Conservation (phyloP, 2,888 invertebrate species). For the Torymus texanus region DNA sequence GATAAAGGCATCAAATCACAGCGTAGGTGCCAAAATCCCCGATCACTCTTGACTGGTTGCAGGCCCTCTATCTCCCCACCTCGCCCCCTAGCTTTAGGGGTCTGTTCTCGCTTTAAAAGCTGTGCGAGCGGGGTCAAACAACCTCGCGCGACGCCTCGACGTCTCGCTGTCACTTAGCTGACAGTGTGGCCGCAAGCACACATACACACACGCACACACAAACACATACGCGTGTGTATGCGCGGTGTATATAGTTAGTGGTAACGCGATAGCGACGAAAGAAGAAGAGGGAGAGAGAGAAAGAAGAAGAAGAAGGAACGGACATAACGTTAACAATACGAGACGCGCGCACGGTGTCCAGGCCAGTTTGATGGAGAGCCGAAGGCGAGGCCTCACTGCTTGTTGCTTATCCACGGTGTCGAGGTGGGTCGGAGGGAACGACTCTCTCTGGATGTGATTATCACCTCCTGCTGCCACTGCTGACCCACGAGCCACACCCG, state of each 20-base stretch:
- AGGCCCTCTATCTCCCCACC: background rate
- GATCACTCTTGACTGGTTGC: too few relatives aligned
- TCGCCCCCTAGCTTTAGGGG: background rate
- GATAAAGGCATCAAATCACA: too few relatives aligned
- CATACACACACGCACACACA: too few relatives aligned
- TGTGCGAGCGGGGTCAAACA: slow-evolving; percentile 35
- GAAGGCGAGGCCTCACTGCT: slow-evolving; percentile 61
- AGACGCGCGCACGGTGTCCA: slow-evolving; percentile 57
- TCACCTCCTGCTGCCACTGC: background rate
- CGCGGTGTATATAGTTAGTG: too few relatives aligned
- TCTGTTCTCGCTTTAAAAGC: slow-evolving; percentile 10
- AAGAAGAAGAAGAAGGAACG: too few relatives aligned
- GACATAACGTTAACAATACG: slow-evolving; percentile 54
- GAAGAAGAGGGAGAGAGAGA: too few relatives aligned
- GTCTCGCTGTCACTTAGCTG: background rate
- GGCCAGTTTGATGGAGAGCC: slow-evolving; percentile 49
- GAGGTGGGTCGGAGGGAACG: slow-evolving; percentile 64
- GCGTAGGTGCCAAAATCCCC: too few relatives aligned
- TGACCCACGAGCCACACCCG: background rate
- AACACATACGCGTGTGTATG: too few relatives aligned
- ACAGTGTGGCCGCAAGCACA: too few relatives aligned
- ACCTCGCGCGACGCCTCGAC: slow-evolving; percentile 24
- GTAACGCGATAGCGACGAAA: too few relatives aligned
- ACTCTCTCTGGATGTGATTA: background rate
- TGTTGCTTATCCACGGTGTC: slow-evolving; percentile 61